Percentiles rank a stretch among this genome's conserved stretches.
Evolutionary conservation across 2,113 vertebrate species (phyloP).

Genomic region (Clarias batrachus): DNA sequence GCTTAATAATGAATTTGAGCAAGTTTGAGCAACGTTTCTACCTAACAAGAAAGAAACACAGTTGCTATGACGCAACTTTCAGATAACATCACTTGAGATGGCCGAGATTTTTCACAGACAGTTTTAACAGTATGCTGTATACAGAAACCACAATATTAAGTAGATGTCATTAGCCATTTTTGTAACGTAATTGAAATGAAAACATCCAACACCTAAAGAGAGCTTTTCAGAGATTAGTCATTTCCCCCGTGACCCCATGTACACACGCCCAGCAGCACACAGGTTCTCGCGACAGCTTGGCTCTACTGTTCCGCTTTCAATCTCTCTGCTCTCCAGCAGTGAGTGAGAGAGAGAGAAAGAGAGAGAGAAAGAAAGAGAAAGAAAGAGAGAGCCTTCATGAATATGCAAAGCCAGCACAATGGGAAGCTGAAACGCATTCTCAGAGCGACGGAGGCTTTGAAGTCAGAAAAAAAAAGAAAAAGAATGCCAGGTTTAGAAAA

Average conservation of each 20-base stretch:
- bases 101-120: too few species aligned
- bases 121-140: not conserved
- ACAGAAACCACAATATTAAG: not conserved
- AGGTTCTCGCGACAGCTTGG: not conserved
- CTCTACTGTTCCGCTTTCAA: constrained; percentile 36
- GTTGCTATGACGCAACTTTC: too few species aligned
- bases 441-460: constrained; percentile 65
- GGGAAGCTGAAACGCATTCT: constrained; percentile 46
- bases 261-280: constrained; percentile 9
- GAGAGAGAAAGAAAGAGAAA: constrained; percentile 21
- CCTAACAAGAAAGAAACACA: too few species aligned
- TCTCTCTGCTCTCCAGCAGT: constrained; percentile 45
- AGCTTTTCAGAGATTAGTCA: not conserved
- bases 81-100: too few species aligned
- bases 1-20: not conserved
- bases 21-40: too few species aligned
- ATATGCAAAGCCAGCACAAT: constrained; percentile 69
- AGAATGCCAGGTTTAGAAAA: constrained; percentile 54
- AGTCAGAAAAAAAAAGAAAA: constrained; percentile 55
- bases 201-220: not conserved
- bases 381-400: constrained; percentile 62
- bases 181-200: not conserved
- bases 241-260: constrained; percentile 6
- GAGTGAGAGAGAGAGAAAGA: constrained; percentile 51
- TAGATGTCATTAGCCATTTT: not conserved